phyloP scores from a whole-genome alignment of 2,888 invertebrate genomes.

The Parapristionchus giblindavisi region DNA sequence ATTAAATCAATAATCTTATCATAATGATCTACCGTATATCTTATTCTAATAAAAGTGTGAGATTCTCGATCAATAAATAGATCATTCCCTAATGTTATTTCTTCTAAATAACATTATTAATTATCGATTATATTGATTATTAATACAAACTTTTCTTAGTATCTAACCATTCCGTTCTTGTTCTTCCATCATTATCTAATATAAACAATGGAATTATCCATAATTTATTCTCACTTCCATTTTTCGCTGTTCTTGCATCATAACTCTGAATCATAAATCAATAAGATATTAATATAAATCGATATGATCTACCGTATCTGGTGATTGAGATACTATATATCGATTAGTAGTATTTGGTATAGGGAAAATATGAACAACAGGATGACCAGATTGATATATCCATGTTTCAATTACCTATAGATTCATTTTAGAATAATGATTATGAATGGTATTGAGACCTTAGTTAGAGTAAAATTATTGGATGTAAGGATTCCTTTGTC shows the following conservation, averaged over 20 bases:
- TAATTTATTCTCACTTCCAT: background rate
- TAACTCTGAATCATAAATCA: constrained; percentile 33
- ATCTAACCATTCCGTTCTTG: background rate
- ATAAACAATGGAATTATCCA: constrained; percentile 61
- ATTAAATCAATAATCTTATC: constrained; percentile 5
- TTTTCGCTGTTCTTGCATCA: background rate
- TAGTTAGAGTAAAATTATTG: background rate
- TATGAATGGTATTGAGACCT: background rate
- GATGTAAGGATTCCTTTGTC: background rate
- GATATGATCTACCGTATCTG: constrained; percentile 32
- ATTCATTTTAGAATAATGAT: background rate
- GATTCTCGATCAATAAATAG: constrained; percentile 48
- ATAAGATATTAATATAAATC: no score
- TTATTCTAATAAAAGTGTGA: constrained; percentile 45
- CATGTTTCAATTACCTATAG: constrained; percentile 53
- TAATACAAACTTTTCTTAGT: background rate
- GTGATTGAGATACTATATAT: background rate
- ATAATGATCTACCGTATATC: constrained; percentile 44
- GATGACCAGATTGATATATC: constrained; percentile 51
- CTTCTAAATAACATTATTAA: background rate
- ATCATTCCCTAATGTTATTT: constrained; percentile 37
- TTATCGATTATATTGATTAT: background rate
- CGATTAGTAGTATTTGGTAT: background rate
- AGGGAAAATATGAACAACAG: background rate
- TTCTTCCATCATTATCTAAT: constrained; percentile 38